Evolutionary conservation across 2,113 vertebrate species (phyloP), one percentile per base, ranked within the genome.

Genomic region (Heliornis fulica): DNA sequence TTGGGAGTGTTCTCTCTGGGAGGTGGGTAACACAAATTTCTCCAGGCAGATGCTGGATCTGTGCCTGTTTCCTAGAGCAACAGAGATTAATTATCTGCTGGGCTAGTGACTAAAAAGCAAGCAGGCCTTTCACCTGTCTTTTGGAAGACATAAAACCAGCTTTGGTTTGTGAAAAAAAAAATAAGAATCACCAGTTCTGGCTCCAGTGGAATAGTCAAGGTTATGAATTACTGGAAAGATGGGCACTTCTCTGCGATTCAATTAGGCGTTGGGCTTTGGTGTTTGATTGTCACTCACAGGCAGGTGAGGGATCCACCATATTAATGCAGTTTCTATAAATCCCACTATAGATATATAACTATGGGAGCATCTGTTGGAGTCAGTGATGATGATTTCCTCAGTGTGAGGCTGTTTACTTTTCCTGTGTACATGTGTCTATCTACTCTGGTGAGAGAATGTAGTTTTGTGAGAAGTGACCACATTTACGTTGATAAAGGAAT

Each of bases 231-330:
- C 22, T 61, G 48, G 28, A 65, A 72, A 76, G 36, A 46, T 21
- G 32, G 18, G 43, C 23, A 36, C 11, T 75, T 83, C 16, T 26
- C n/a, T 53, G 31, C 0, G 1, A 34, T 57, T 45, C 68, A 13
- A 0, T 31, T 60, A 1, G 40, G 2, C 66, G 13, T 0, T 74
- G 69, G 20, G 7, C 46, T 22, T 45, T 7, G 13, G 15, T 12
- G 1, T 11, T 86, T 72, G 15, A 43, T 92, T 83, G 7, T 51
- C 36, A 54, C 54, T 57, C n/a, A 43, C 31, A 56, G 43, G 6
- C 14, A 34, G 36, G 25, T 41, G 32, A 51, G 34, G 32, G 23
- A 29, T 34, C 34, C 15, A 50, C 26, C 31, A 6, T 14, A 21
- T 23, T 46, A 56, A 43, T 38, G 41, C 32, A 32, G 32, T 59